These are phyloP conservation scores for Nemotelus nigrinus DNA, from an alignment of 2,888 invertebrate species.

Conservation along the genomic window DNA sequence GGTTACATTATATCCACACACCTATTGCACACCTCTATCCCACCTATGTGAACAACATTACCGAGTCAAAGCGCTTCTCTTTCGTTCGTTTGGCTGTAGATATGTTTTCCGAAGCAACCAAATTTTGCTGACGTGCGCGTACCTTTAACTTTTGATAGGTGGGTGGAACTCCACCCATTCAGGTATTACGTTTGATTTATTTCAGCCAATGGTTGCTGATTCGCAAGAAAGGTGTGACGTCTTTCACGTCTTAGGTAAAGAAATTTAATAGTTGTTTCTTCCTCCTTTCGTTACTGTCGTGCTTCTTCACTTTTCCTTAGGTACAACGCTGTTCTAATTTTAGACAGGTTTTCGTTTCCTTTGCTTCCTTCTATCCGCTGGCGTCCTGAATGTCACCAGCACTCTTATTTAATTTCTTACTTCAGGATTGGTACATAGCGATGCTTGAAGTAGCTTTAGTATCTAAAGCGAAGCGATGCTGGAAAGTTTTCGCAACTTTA, in stretches of 20 bases:
- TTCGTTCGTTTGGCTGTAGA: slow-evolving; percentile 46
- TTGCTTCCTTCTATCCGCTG: slow-evolving; percentile 3
- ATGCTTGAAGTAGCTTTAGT: slow-evolving; percentile 27
- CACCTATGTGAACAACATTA: slow-evolving; percentile 22
- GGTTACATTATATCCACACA: slow-evolving; percentile 50
- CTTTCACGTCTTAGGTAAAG: slow-evolving; percentile 34
- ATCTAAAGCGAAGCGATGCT: slow-evolving; percentile 18
- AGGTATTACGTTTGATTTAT: slow-evolving; percentile 47
- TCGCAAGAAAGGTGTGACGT: slow-evolving; percentile 46
- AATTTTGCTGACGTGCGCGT: slow-evolving; percentile 52
- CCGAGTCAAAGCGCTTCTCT: slow-evolving; percentile 40
- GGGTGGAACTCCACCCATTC: slow-evolving; percentile 52
- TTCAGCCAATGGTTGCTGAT: slow-evolving; percentile 46
- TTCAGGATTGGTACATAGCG: slow-evolving; percentile 23
- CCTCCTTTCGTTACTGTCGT: background rate
- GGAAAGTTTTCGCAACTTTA: slow-evolving; percentile 22
- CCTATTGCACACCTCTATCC: slow-evolving; percentile 30
- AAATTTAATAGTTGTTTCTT: slow-evolving; percentile 20
- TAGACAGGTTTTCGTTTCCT: background rate
- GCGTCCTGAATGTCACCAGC: background rate
- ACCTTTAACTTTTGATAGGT: slow-evolving; percentile 53
- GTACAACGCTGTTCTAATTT: slow-evolving; percentile 28
- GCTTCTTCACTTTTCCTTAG: slow-evolving; percentile 17
- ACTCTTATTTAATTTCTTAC: slow-evolving; percentile 34
- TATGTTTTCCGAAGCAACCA: slow-evolving; percentile 16